Base-by-base conservation (phyloP, 2,888 invertebrate species). In the Blastobasis adustella region DNA sequence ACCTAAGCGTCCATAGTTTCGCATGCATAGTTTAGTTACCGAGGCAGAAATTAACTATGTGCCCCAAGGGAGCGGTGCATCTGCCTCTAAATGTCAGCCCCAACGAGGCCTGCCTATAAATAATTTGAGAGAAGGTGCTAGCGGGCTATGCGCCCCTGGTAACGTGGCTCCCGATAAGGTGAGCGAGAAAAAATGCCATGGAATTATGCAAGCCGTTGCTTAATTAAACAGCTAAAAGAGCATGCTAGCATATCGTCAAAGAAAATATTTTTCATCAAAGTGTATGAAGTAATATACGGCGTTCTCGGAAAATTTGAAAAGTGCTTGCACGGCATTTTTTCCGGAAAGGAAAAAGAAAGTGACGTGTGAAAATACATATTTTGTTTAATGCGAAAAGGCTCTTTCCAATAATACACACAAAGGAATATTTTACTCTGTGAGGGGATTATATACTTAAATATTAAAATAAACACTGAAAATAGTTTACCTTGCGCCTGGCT, bases 401-500 rank as follows among this genome's bases (percentile, higher is more conserved):
- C 40, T 40, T 40, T 40, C 40, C 40, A 40, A 41, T 8, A n/a
- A 42, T 52, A 52, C 50, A 53, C 49, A 56, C 10, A 6, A 23
- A 45, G 5, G 9, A 10, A 47, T 10, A 4, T 39, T 39, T 50
- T 54, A 9, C 45, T 54, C 49, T 54, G 50, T 23, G 23, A 23
- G 23, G 53, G 57, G 58, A 53, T 54, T 55, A 60, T 55, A 60
- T 23, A 23, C 23, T 23, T 23, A 23, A 23, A 23, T 41, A 54
- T 45, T 54, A 44, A 57, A 46, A 54, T 51, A 53, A 55, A 55
- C 54, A 47, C 23, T 23, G 3, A 23, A 23, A 23, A 23, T 23
- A 23, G 53, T 58, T 89, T 91, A 91, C 91, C 91, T 91, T 90
- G 92, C 71, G 90, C 86, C 79, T 94, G 94, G 89, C 93, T 93